phyloP scores from a whole-genome alignment of 2,797 vertebrate species.

The Thaleichthys pacificus region DNA sequence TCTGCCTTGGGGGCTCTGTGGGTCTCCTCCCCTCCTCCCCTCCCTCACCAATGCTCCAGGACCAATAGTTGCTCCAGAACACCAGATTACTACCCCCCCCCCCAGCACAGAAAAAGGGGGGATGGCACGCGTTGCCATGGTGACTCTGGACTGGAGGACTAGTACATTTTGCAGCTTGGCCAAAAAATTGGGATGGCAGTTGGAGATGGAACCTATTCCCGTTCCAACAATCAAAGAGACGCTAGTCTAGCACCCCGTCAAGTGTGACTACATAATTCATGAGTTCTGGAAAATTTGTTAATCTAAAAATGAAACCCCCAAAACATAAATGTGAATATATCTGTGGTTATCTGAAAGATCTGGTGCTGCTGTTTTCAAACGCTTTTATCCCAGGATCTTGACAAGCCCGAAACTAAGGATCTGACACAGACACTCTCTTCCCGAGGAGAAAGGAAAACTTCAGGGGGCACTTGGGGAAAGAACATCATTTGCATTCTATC shows the following conservation, averaged over 20 bases:
- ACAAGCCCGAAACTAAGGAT: constrained; percentile 28
- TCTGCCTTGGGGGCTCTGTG: neutral
- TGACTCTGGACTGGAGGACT: constrained; percentile 58
- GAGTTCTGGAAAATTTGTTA: constrained; percentile 38
- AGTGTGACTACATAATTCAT: constrained; percentile 58
- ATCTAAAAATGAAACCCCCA: constrained; percentile 39
- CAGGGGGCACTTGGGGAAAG: constrained; percentile 32
- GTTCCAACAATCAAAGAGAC: constrained; percentile 41
- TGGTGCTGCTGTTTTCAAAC: constrained; percentile 18
- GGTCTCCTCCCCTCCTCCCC: neutral
- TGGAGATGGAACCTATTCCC: constrained; percentile 18
- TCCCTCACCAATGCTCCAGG: neutral
- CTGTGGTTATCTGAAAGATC: constrained; percentile 21
- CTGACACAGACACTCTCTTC: constrained; percentile 17
- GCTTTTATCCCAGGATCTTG: constrained; percentile 21
- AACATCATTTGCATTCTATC: constrained; percentile 47
- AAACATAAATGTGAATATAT: constrained; percentile 29
- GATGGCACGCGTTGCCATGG: constrained; percentile 68
- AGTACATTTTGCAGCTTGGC: constrained; percentile 44
- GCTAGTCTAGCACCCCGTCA: constrained; percentile 37
- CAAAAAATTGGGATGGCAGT: constrained; percentile 16
- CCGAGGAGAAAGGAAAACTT: constrained; percentile 20
- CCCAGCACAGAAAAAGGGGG: constrained; percentile 15
- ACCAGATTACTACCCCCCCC: constrained; percentile 57
- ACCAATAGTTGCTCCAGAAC: constrained; percentile 67